These are phyloP conservation scores for Stylophora pistillata DNA, from an alignment of 64 coral and sea anemone genomes.

Conservation along the genomic window DNA sequence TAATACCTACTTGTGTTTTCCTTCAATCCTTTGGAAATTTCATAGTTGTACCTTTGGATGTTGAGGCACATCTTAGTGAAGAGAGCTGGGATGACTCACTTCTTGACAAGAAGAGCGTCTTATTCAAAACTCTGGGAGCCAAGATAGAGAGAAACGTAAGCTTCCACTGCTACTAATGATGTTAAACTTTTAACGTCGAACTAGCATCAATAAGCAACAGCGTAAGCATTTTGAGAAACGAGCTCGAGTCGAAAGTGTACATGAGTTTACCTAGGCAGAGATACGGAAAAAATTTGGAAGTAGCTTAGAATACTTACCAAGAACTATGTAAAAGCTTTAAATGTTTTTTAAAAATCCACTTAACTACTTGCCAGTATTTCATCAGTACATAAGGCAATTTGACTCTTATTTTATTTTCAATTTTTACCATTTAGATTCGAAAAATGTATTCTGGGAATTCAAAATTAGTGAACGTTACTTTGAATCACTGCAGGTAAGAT, in stretches of 20 bases:
- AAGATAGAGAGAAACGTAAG: slow-evolving; percentile 1
- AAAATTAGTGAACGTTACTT: not conserved
- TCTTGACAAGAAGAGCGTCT: not conserved
- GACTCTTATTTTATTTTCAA: not conserved
- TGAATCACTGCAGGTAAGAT: not conserved
- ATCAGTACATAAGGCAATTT: too few species aligned
- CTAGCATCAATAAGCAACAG: too few species aligned
- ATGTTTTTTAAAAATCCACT: too few species aligned
- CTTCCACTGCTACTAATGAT: not conserved
- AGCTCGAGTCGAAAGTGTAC: too few species aligned
- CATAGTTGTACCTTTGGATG: not conserved
- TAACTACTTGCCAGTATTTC: too few species aligned
- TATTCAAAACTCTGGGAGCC: not conserved
- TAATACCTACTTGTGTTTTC: not conserved
- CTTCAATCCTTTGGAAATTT: not conserved
- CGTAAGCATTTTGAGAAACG: too few species aligned
- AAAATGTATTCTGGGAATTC: not conserved
- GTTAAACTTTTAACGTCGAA: too few species aligned
- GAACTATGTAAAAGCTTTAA: too few species aligned
- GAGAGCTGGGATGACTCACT: slow-evolving; percentile 18
- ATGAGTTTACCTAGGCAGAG: too few species aligned
- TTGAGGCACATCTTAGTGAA: not conserved
- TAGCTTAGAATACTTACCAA: too few species aligned
- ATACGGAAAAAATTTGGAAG: too few species aligned
- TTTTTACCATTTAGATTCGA: not conserved